Base-by-base conservation (phyloP, 2,113 vertebrate species). In the Prionailurus bengalensis region DNA sequence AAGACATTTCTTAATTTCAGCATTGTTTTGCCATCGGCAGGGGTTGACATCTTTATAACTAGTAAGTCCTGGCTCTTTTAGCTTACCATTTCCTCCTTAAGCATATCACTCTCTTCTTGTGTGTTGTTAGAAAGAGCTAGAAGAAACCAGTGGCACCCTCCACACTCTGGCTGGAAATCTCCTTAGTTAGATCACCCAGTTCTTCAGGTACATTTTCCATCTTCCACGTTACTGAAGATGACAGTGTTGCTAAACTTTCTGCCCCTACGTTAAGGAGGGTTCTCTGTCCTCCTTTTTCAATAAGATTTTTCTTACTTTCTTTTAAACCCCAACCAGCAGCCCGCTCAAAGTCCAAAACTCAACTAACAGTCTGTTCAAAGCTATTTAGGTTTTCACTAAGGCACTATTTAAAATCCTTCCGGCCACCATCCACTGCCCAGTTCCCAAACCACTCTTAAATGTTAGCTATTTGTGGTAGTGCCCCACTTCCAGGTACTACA, bases 1-100 rank as follows among this genome's bases (percentile, higher is more conserved):
- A 93, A 97, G 13, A 15, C 33, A 87, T 79, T 79, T 95, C 45
- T 78, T 51, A 48, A 65, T 79, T 93, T 95, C 45, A 68, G 16
- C 31, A 79, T 73, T 25, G 4, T 80, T 73, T 68, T 33, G 15
- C 31, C 55, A 53, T 36, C 14, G 25, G 23, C 66, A 66, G 36
- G 84, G 29, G 15, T 42, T 21, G 29, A 13, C 16, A 23, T 76
- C 33, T 66, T 94, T 58, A 39, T 11, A 82, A 25, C 23, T 55
- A 55, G 9, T n/a, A 76, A 87, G 14, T 79, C 31, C 68, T 88
- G 19, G 11, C 31, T 95, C 21, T 51, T 90, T 73, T 51, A 66
- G 16, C 68, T 73, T 71, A 66, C 31, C 16, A 15, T 48, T 7
- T 80, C 65, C 63, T 45, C 55, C 48, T 70, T 65, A 33, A 53